Evolutionary conservation across 2,113 vertebrate genomes (phyloP).

Genomic region (Rhineura floridana): DNA sequence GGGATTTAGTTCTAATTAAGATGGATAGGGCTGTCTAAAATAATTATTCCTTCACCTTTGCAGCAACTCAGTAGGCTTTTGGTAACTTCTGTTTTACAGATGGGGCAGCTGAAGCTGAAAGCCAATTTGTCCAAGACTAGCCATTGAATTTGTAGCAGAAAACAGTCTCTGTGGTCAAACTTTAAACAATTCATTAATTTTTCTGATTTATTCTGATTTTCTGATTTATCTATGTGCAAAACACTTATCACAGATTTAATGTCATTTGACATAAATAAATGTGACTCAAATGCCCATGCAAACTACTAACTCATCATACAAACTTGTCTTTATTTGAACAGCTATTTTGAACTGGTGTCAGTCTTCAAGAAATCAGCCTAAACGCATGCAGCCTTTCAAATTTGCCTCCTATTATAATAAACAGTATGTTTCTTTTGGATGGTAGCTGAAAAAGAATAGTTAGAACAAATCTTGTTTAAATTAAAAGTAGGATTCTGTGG

Average conservation of each 20-base stretch:
- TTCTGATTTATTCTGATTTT: not conserved
- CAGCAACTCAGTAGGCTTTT: not conserved
- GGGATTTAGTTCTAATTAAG: not conserved
- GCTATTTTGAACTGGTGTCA: not conserved
- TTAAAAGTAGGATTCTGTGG: not conserved
- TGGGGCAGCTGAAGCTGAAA: not conserved
- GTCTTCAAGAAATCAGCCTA: not conserved
- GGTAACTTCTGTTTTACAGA: not conserved
- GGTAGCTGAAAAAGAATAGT: not conserved
- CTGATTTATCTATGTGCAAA: not conserved
- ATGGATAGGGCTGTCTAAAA: not conserved
- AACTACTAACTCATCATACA: accelerated
- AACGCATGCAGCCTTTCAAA: not conserved
- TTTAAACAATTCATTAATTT: not conserved
- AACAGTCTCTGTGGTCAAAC: not conserved
- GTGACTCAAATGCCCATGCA: not conserved
- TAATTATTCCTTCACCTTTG: not conserved
- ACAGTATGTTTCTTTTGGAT: not conserved
- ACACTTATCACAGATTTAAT: not conserved
- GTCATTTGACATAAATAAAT: not conserved
- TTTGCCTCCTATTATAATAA: not conserved
- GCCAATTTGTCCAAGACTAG: not conserved
- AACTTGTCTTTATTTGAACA: not conserved
- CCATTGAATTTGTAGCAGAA: not conserved
- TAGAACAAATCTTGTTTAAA: not conserved